Evolutionary conservation across 2,113 vertebrate genomes (phyloP).

Genomic region (Phrynosoma platyrhinos): DNA sequence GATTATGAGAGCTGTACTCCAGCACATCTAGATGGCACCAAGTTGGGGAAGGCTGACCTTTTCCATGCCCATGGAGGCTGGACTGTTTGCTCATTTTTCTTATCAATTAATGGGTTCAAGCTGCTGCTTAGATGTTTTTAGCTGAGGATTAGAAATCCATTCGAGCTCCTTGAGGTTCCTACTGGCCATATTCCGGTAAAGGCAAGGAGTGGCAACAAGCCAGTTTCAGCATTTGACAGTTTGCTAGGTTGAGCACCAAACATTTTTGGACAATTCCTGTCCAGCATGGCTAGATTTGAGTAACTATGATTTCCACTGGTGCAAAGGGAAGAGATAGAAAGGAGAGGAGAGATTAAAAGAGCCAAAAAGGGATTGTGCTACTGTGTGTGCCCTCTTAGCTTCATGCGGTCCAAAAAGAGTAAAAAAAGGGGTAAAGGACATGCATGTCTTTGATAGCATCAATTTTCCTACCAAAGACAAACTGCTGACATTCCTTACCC

Average conservation of each 20-base stretch:
- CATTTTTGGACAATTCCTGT: slow-evolving; percentile 55
- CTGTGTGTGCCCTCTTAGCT: background rate
- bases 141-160: slow-evolving; percentile 32
- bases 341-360: background rate
- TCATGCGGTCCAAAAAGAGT: slow-evolving; percentile 26
- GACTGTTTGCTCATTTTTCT: slow-evolving; percentile 40
- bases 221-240: slow-evolving; percentile 36
- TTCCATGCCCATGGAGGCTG: slow-evolving; percentile 40
- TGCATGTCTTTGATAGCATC: background rate
- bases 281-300: slow-evolving; percentile 40
- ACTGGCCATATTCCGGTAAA: background rate
- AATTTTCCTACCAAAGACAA: background rate
- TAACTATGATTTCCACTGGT: slow-evolving; percentile 38
- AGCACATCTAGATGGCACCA: background rate
- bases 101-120: slow-evolving; percentile 52
- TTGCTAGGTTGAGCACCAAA: slow-evolving; percentile 65
- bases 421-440: background rate
- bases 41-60: background rate
- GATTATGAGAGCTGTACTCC: too few species aligned
- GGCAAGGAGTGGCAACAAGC: slow-evolving; percentile 47
- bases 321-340: background rate
- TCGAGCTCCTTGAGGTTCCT: background rate
- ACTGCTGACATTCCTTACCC: background rate
- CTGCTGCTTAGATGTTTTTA: slow-evolving; percentile 55
- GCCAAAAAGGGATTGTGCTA: background rate